Evolutionary conservation across 1,140 invertebrate genomes (phyloP).

Genomic region (Pseudoatta argentina): DNA sequence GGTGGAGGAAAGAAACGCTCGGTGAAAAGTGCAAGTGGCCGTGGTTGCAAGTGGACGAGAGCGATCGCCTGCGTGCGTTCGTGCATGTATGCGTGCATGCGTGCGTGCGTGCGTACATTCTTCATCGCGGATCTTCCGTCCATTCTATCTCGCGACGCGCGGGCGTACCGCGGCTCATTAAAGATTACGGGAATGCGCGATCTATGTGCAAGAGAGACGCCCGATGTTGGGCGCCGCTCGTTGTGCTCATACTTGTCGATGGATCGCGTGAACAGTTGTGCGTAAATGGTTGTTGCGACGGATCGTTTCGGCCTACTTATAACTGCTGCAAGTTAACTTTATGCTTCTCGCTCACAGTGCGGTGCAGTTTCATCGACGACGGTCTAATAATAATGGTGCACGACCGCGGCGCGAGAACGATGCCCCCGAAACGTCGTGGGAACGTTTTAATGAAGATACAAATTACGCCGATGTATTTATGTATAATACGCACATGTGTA

Average conservation of each 20-base stretch:
- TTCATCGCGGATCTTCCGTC: background rate
- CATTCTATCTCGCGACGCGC: background rate
- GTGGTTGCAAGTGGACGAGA: background rate
- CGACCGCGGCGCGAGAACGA: conserved; percentile 19
- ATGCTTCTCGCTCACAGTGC: background rate
- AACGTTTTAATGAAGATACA: conserved; percentile 19
- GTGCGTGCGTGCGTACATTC: conserved; percentile 18
- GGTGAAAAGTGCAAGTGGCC: conserved; percentile 75
- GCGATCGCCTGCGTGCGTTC: conserved; percentile 32
- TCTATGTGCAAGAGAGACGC: background rate
- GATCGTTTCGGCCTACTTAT: conserved; percentile 12
- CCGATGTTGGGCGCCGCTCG: background rate
- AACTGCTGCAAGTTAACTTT: conserved; percentile 16
- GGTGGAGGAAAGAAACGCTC: conserved; percentile 13
- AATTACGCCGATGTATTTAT: background rate
- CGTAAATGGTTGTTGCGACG: background rate
- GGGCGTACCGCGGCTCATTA: background rate
- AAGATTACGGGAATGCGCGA: background rate
- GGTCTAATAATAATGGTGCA: conserved; percentile 46
- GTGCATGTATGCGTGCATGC: conserved; percentile 27
- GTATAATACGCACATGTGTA: background rate
- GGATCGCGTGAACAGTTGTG: background rate
- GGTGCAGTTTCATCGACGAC: conserved; percentile 3
- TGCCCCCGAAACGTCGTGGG: conserved; percentile 22
- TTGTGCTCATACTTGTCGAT: background rate